phyloP scores from a whole-genome alignment of 2,113 vertebrate species.

The Oreotrochilus melanogaster region DNA sequence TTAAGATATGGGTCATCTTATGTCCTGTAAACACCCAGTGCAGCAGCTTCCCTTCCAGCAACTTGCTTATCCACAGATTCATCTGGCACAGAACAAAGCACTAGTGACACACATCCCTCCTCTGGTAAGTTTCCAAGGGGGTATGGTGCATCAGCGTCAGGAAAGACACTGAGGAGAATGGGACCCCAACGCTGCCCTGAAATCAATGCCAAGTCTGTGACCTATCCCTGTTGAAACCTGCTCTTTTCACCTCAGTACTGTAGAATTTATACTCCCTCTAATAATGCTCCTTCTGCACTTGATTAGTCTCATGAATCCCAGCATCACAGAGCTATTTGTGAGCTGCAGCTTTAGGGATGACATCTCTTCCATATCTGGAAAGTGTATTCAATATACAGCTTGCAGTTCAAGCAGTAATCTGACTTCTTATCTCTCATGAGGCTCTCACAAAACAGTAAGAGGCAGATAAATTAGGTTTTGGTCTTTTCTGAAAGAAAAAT shows the following conservation, averaged over 20 bases:
- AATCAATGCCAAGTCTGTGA: background rate
- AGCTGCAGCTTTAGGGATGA: background rate
- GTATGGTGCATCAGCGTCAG: accelerated
- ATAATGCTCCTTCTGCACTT: background rate
- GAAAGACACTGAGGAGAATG: background rate
- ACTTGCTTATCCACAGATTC: background rate
- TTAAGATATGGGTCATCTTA: background rate
- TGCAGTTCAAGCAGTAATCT: background rate
- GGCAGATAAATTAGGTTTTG: background rate
- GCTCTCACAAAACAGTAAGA: background rate
- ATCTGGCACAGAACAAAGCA: background rate
- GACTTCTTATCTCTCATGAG: background rate
- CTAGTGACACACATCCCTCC: background rate
- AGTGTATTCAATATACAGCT: background rate
- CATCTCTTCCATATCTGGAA: background rate
- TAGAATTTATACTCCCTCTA: background rate
- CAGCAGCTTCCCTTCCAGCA: slow-evolving; percentile 21
- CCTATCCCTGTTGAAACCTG: background rate
- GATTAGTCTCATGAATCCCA: background rate
- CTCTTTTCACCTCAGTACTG: background rate
- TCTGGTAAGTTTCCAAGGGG: background rate
- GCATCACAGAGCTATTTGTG: background rate
- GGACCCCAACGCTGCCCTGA: background rate
- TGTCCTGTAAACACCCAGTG: background rate
- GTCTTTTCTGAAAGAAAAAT: background rate